Conservation (phyloP, 2,888 invertebrate species). For the Ceratothoa steindachneri region DNA sequence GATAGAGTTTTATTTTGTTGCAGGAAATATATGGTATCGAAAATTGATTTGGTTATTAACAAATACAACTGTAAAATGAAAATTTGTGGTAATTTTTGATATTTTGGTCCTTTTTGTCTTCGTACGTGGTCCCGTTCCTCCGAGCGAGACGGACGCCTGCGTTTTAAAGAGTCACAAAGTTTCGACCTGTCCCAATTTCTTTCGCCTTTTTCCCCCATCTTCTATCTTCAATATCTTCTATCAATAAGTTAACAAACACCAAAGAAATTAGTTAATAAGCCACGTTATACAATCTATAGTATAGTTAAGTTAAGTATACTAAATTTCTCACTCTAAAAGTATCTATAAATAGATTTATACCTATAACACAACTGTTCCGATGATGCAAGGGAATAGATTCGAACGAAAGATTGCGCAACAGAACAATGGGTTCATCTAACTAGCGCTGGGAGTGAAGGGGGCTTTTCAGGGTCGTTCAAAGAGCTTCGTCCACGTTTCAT, state of each 20-base stretch:
- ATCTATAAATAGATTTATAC: no score
- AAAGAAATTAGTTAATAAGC: no score
- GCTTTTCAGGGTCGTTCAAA: conserved; percentile 27
- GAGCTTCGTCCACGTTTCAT: conserved; percentile 27
- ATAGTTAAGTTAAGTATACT: no score
- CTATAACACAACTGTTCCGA: no score
- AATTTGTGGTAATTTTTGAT: not conserved
- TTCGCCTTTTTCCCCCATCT: not conserved
- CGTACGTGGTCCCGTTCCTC: conserved; percentile 36
- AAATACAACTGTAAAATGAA: not conserved
- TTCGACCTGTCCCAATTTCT: conserved; percentile 12
- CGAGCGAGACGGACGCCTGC: conserved; percentile 37
- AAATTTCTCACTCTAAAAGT: no score
- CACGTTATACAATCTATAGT: no score
- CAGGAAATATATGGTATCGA: no score
- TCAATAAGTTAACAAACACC: no score
- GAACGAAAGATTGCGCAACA: conserved; percentile 35
- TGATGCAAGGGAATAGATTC: conserved; percentile 13
- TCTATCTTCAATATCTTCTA: no score
- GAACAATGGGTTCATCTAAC: conserved; percentile 42
- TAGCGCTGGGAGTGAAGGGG: conserved; percentile 37
- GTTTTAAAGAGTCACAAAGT: conserved; percentile 11
- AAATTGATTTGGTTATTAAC: not conserved
- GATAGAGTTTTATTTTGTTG: no score
- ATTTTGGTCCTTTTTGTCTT: not conserved